A percentile compares a stretch with the other conserved stretches of the same genome.
These are phyloP conservation scores for Epiperipatus broadwayi DNA, from an alignment of 2,888 invertebrate species.

Conservation along the genomic window DNA sequence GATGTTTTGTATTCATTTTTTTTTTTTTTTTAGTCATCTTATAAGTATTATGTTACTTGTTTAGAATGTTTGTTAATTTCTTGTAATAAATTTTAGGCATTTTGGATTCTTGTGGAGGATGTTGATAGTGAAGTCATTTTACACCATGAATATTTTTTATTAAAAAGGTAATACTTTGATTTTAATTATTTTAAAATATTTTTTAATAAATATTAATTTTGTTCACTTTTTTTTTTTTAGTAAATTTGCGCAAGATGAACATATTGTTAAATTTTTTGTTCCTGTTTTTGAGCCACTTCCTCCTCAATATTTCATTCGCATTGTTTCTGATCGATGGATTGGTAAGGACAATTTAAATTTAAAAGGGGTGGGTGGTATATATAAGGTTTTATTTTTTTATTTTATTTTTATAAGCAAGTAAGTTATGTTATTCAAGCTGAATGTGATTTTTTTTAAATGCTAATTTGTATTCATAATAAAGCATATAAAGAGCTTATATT, in stretches of 20 bases:
- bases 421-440: too few relatives aligned
- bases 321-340: constrained; percentile 37
- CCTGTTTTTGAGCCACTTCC: constrained; percentile 96
- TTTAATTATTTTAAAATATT: constrained; percentile 4
- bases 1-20: too few relatives aligned
- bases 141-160: constrained; percentile 83
- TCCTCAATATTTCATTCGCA: constrained; percentile 79
- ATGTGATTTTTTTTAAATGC: neutral
- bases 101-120: constrained; percentile 43
- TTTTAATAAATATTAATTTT: constrained; percentile 1
- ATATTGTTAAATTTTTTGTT: constrained; percentile 89
- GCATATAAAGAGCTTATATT: too few relatives aligned
- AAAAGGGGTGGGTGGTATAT: neutral
- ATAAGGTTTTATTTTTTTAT: too few relatives aligned
- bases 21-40: too few relatives aligned
- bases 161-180: constrained; percentile 41
- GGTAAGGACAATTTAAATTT: constrained; percentile 24
- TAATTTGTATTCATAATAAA: too few relatives aligned
- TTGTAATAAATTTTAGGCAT: constrained; percentile 28
- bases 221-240: constrained; percentile 33
- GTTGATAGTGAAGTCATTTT: constrained; percentile 46
- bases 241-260: constrained; percentile 83
- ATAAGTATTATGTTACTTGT: too few relatives aligned
- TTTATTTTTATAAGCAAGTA: too few relatives aligned
- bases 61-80: neutral